These are phyloP conservation scores for Patella ulyssiponensis DNA, from an alignment of 2,888 invertebrate genomes.

Conservation along the genomic window DNA sequence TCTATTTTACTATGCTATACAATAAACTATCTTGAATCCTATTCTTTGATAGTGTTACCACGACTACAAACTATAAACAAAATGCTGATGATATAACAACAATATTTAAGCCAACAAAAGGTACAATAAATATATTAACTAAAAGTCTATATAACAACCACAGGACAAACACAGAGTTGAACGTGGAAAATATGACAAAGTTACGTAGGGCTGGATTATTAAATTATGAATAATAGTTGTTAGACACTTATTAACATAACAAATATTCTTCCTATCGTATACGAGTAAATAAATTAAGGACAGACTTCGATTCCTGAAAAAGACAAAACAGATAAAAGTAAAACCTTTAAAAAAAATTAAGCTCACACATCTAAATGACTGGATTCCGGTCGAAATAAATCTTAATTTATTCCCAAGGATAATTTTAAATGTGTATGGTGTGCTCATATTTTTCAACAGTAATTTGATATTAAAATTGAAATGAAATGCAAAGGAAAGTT, in stretches of 20 bases:
- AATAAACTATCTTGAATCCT: too few relatives aligned
- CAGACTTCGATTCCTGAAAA: constrained; percentile 83
- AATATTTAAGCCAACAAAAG: constrained; percentile 6
- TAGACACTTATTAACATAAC: too few relatives aligned
- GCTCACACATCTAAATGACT: neutral
- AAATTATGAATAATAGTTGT: too few relatives aligned
- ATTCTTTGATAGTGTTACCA: too few relatives aligned
- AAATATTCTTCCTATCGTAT: constrained; percentile 77
- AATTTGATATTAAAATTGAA: too few relatives aligned
- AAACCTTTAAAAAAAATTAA: neutral
- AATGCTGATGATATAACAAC: neutral
- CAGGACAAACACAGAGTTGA: too few relatives aligned
- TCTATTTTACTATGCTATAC: too few relatives aligned
- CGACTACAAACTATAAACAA: neutral
- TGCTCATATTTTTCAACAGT: too few relatives aligned
- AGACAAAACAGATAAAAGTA: constrained; percentile 34
- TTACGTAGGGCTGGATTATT: too few relatives aligned
- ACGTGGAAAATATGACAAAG: too few relatives aligned
- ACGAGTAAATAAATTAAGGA: constrained; percentile 91
- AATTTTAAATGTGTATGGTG: too few relatives aligned
- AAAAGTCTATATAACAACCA: constrained; percentile 2
- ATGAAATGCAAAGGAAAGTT: too few relatives aligned
- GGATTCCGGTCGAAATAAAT: neutral
- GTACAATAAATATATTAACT: neutral
- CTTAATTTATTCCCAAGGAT: neutral